phyloP scores from a whole-genome alignment of 2,888 invertebrate genomes.

The Drosophila parthenogenetica region DNA sequence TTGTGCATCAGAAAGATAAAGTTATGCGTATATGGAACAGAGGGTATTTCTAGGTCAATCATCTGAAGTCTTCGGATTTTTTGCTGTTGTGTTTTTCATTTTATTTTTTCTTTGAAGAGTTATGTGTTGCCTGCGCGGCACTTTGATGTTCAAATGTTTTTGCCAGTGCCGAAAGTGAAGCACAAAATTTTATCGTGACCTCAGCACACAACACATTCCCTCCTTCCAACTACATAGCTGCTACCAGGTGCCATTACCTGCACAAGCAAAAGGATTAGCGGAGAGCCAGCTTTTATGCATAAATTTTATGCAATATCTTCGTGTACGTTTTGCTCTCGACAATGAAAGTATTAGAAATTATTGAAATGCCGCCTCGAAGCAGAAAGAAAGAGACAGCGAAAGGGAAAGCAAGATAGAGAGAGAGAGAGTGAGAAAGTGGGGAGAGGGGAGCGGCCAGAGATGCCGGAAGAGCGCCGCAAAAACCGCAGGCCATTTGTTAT shows the following conservation, averaged over 20 bases:
- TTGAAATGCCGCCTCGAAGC: constrained; percentile 46
- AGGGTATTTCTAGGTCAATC: background rate
- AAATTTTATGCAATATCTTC: constrained; percentile 43
- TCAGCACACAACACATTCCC: background rate
- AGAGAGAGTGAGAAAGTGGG: background rate
- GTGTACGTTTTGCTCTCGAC: constrained; percentile 2
- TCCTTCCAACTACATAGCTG: background rate
- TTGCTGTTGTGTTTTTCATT: background rate
- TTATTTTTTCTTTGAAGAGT: constrained; percentile 14
- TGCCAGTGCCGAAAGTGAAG: constrained; percentile 35
- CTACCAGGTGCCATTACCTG: constrained; percentile 26
- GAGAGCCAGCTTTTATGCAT: constrained; percentile 30
- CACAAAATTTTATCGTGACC: constrained; percentile 39
- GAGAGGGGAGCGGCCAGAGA: background rate
- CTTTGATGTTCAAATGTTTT: constrained; percentile 71
- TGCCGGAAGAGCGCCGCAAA: constrained; percentile 42
- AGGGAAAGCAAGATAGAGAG: too few relatives aligned
- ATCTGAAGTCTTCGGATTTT: background rate
- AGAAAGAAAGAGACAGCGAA: background rate
- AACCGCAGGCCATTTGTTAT: constrained; percentile 71
- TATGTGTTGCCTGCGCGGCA: constrained; percentile 25
- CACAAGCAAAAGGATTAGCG: constrained; percentile 48
- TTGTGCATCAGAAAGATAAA: background rate
- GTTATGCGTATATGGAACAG: background rate
- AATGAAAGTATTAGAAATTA: constrained; percentile 66